Evolutionary conservation across 2,113 vertebrate genomes (phyloP).

Genomic region (Chionomys nivalis): DNA sequence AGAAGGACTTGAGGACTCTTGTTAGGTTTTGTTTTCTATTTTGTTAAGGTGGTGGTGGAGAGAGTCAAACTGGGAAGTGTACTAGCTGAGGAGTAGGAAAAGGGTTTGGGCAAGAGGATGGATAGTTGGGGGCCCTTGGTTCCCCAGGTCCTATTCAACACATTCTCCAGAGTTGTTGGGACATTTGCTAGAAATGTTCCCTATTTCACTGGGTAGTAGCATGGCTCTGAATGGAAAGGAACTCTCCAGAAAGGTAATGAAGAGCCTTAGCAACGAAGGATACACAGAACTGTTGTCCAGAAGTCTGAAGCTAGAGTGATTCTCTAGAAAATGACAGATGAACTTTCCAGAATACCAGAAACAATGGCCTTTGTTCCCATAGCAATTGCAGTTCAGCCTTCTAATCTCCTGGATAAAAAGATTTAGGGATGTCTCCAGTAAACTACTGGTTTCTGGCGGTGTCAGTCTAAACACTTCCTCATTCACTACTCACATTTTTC

Average conservation of each 20-base stretch:
- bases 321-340: neutral
- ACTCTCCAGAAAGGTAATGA: conserved; percentile 62
- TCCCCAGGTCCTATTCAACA: conserved; percentile 70
- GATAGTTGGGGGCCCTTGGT: conserved; percentile 60
- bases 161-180: conserved; percentile 59
- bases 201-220: conserved; percentile 75
- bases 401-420: conserved; percentile 11
- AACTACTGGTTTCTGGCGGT: conserved; percentile 45
- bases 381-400: neutral
- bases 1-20: conserved; percentile 61
- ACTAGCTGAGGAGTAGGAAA: neutral
- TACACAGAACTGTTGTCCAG: conserved; percentile 31
- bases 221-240: conserved; percentile 69
- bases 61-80: neutral
- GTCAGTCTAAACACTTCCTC: neutral
- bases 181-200: conserved; percentile 57
- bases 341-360: conserved; percentile 59
- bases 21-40: conserved; percentile 71
- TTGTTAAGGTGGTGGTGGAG: conserved; percentile 64
- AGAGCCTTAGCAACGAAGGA: conserved; percentile 26
- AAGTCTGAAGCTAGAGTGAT: conserved; percentile 63
- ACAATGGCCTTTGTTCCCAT: neutral
- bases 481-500: conserved; percentile 41
- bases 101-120: neutral
- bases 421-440: neutral